A percentile compares a stretch with the other conserved stretches of the same genome.
Conservation (phyloP, 2,888 invertebrate genomes). For the Lordiphosa fenestrarum region DNA sequence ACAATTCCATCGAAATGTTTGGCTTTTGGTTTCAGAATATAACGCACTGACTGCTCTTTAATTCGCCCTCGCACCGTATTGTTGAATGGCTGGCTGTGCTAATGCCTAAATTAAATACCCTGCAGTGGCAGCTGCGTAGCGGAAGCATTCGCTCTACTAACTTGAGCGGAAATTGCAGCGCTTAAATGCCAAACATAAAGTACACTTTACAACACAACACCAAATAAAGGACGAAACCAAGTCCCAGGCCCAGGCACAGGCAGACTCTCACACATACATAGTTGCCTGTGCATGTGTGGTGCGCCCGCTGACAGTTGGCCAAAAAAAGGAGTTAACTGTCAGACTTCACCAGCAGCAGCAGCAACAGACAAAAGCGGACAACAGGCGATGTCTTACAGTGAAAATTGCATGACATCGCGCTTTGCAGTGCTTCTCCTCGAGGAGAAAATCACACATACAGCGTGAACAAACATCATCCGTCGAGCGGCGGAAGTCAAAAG, state of each 20-base stretch:
- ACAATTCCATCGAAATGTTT: no score
- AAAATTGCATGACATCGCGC: constrained; percentile 65
- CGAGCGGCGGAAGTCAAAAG: constrained; percentile 51
- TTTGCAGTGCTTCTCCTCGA: constrained; percentile 26
- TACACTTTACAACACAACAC: constrained; percentile 39
- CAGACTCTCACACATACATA: constrained; percentile 11
- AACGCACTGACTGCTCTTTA: background rate
- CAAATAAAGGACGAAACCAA: constrained; percentile 31
- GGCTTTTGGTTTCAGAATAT: no score
- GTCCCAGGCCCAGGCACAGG: constrained; percentile 16
- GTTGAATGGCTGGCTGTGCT: constrained; percentile 34
- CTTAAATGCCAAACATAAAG: constrained; percentile 75
- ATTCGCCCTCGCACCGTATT: background rate
- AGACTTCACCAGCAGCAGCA: constrained; percentile 22
- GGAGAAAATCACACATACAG: constrained; percentile 34
- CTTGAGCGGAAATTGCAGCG: constrained; percentile 76
- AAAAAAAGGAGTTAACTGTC: constrained; percentile 38
- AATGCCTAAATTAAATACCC: constrained; percentile 64
- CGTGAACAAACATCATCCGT: constrained; percentile 37
- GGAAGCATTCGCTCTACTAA: constrained; percentile 64
- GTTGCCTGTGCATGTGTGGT: constrained; percentile 6
- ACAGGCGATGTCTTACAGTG: constrained; percentile 25
- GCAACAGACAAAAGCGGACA: constrained; percentile 11
- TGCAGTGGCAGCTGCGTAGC: constrained; percentile 50
- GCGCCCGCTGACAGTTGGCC: constrained; percentile 39